These are phyloP conservation scores for Campylomormyrus numenius DNA, from an alignment of 2,113 vertebrate genomes.

Conservation along the genomic window DNA sequence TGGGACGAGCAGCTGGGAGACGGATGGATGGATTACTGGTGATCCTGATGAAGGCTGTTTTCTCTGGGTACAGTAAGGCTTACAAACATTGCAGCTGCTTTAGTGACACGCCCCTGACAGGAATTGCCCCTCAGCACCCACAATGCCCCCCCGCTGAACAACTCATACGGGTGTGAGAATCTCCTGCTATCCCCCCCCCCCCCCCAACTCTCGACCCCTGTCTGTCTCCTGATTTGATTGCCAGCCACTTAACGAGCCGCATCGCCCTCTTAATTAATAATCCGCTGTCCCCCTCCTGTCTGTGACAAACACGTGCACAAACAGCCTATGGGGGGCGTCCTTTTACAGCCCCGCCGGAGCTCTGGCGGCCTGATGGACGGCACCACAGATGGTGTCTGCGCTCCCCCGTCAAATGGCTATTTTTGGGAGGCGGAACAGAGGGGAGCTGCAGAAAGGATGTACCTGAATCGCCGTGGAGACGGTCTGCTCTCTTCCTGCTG, in stretches of 20 bases:
- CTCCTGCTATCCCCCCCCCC: neutral
- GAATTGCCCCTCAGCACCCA: neutral
- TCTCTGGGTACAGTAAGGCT: neutral
- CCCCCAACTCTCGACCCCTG: neutral
- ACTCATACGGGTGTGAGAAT: neutral
- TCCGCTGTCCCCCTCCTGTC: neutral
- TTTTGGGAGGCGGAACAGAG: neutral
- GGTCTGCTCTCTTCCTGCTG: neutral
- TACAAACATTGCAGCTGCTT: neutral
- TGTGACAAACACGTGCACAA: constrained; percentile 19
- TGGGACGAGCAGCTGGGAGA: neutral
- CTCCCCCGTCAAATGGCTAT: neutral
- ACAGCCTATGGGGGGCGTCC: neutral
- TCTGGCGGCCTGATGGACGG: neutral
- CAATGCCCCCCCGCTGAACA: neutral
- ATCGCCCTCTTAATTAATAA: neutral
- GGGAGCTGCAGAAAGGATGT: neutral
- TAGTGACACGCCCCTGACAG: neutral
- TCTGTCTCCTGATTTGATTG: neutral
- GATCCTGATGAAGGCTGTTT: neutral
- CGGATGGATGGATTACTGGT: neutral
- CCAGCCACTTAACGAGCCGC: neutral
- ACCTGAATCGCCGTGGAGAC: neutral
- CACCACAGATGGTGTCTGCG: neutral
- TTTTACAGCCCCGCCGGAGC: neutral